Conservation (phyloP, 2,888 invertebrate genomes). For the Agonopterix arenella region DNA sequence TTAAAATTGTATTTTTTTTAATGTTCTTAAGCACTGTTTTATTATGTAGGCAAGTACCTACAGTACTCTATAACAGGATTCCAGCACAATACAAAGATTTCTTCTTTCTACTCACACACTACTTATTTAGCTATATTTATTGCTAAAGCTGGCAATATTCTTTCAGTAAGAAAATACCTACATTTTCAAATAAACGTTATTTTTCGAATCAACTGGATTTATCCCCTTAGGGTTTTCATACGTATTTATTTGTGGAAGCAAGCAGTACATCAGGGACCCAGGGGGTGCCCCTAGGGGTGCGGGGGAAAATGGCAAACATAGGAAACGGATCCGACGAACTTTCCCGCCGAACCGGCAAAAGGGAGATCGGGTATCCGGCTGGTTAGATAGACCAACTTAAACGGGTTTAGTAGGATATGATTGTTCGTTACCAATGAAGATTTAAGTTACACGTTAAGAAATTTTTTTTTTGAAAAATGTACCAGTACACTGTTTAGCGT, state of each 20-base stretch:
- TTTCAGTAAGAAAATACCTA: no score
- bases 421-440: no score
- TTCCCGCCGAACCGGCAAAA: slow-evolving; percentile 57
- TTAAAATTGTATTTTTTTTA: no score
- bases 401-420: no score
- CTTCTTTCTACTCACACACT: no score
- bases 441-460: no score
- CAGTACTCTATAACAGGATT: no score
- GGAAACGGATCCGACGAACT: slow-evolving; percentile 69
- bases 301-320: slow-evolving; percentile 60
- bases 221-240: slow-evolving; percentile 45
- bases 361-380: slow-evolving; percentile 45
- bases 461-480: no score
- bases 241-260: slow-evolving; percentile 57
- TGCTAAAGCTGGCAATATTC: slow-evolving; percentile 3
- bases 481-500: no score
- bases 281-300: slow-evolving; percentile 24
- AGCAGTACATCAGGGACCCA: slow-evolving; percentile 39
- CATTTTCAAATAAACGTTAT: slow-evolving; percentile 32
- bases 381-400: slow-evolving; percentile 31
- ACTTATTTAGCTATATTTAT: slow-evolving; percentile 1
- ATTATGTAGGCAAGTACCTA: no score
- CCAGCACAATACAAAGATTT: no score
- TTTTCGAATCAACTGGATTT: slow-evolving; percentile 52
- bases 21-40: no score